Percentiles rank a stretch among this genome's conserved stretches.
Evolutionary conservation across 1,140 invertebrate genomes (phyloP).

Genomic region (Ceratina australensis): DNA sequence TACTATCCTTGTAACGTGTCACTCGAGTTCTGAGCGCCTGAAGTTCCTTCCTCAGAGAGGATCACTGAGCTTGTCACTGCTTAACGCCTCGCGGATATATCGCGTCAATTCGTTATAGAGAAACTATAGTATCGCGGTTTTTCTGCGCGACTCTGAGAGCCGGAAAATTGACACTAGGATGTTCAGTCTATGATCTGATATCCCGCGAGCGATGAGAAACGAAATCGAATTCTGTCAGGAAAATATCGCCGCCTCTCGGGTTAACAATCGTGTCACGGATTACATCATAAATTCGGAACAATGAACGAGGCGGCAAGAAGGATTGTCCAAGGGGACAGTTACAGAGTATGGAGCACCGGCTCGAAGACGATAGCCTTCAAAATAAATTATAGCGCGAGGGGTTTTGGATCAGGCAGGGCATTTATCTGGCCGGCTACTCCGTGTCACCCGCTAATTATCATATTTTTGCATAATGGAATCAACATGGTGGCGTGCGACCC

Average conservation of each 20-base stretch:
- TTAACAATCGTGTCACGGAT: neutral
- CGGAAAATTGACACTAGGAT: too few species aligned
- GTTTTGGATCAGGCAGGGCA: constrained; percentile 62
- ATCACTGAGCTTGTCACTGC: neutral
- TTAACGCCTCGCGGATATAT: too few species aligned
- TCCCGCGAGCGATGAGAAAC: neutral
- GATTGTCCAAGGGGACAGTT: constrained; percentile 25
- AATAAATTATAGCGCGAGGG: constrained; percentile 53
- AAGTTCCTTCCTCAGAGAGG: constrained; percentile 9
- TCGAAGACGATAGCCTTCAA: constrained; percentile 30
- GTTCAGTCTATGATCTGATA: neutral
- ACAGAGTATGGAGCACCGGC: constrained; percentile 19
- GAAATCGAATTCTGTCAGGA: neutral
- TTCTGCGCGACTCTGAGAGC: too few species aligned
- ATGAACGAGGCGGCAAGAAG: neutral
- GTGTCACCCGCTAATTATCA: constrained; percentile 64
- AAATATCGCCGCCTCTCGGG: constrained; percentile 2
- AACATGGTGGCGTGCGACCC: constrained; percentile 34
- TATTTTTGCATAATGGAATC: constrained; percentile 74
- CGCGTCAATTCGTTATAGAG: neutral
- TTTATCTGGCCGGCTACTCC: constrained; percentile 55
- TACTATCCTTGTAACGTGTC: constrained; percentile 13
- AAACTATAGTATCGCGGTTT: neutral
- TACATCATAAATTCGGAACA: constrained; percentile 20
- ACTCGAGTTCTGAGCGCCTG: constrained; percentile 4